Conservation (phyloP, 1,140 invertebrate species). For the Myzus persicae region DNA sequence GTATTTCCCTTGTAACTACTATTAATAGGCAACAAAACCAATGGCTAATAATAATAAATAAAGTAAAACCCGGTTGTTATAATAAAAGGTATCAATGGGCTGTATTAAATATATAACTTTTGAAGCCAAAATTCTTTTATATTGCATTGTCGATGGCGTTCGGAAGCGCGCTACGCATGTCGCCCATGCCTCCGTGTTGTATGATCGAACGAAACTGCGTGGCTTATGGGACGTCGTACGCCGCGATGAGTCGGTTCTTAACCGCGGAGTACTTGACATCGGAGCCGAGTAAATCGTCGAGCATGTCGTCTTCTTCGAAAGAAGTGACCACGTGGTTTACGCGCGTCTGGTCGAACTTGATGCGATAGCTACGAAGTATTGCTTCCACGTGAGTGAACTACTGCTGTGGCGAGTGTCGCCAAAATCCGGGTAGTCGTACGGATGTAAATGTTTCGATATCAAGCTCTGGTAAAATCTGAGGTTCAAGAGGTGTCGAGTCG, state of each 20-base stretch:
- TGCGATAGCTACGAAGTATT: not conserved
- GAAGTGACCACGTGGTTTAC: not conserved
- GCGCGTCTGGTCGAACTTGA: not conserved
- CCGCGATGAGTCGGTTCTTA: too few relatives aligned
- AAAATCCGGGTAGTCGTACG: not conserved
- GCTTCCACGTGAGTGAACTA: not conserved
- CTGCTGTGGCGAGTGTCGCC: too few relatives aligned
- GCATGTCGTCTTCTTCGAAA: not conserved
- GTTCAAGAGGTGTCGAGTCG: too few relatives aligned
- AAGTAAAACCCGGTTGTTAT: too few relatives aligned
- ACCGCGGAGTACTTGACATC: not conserved
- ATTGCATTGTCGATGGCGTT: not conserved
- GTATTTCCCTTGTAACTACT: too few relatives aligned
- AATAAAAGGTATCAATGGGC: too few relatives aligned
- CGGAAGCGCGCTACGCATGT: not conserved
- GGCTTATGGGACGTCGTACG: too few relatives aligned
- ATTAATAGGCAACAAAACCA: too few relatives aligned
- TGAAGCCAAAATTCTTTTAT: too few relatives aligned
- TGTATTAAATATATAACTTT: too few relatives aligned
- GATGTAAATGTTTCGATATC: not conserved
- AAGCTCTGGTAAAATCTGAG: too few relatives aligned
- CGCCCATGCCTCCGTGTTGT: not conserved
- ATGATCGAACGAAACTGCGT: not conserved
- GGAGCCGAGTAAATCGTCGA: not conserved
- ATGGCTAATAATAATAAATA: too few relatives aligned